phyloP scores from a whole-genome alignment of 2,797 vertebrate species.

The Clarias laeviceps region DNA sequence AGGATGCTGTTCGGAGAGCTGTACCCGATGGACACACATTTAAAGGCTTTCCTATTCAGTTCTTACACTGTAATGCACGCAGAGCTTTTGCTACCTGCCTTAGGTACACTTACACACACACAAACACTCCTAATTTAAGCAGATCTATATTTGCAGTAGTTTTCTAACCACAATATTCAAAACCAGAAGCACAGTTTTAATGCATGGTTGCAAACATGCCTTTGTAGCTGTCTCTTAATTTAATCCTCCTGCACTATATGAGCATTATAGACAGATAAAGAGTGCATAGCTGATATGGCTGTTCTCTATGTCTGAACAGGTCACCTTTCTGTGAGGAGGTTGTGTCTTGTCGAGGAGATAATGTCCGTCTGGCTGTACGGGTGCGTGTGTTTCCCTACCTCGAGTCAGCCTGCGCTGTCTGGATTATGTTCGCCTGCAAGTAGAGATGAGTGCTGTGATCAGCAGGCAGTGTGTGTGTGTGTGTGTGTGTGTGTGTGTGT shows the following conservation, averaged over 20 bases:
- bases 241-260: not conserved
- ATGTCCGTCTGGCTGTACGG: constrained; percentile 90
- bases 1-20: constrained; percentile 89
- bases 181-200: too few species aligned
- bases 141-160: not conserved
- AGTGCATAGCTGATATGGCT: not conserved
- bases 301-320: constrained; percentile 65
- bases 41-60: constrained; percentile 97
- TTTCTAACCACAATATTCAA: not conserved
- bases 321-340: constrained; percentile 96
- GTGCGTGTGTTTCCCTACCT: constrained; percentile 90
- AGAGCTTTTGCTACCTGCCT: constrained; percentile 90
- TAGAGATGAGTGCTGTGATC: constrained; percentile 90
- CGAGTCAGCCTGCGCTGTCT: constrained; percentile 91
- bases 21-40: constrained; percentile 97
- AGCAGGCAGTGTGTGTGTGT: not conserved
- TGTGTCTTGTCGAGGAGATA: constrained; percentile 91
- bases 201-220: not conserved
- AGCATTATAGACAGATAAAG: too few species aligned
- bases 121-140: not conserved
- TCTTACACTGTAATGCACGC: constrained; percentile 89
- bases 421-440: constrained; percentile 99
- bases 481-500: constrained; percentile 52
- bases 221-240: not conserved
- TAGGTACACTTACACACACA: constrained; percentile 73